These are phyloP conservation scores for Cydia pomonella DNA, from an alignment of 1,140 invertebrate species.

Conservation along the genomic window DNA sequence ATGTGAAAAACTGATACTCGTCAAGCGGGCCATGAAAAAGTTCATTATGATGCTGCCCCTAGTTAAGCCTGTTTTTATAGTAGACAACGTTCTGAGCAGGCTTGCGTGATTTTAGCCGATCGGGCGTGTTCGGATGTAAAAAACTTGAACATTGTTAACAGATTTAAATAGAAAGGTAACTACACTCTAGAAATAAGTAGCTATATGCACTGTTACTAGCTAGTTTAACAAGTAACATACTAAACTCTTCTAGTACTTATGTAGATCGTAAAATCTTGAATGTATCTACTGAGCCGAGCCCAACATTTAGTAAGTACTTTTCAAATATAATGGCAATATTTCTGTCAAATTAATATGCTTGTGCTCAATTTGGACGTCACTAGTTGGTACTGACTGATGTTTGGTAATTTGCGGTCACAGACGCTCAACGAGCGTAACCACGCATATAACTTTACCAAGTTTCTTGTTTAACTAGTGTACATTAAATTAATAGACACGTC, in stretches of 20 bases:
- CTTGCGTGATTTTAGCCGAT: neutral
- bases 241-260: neutral
- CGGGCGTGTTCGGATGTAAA: slow-evolving; percentile 8
- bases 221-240: neutral
- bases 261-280: neutral
- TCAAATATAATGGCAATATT: neutral
- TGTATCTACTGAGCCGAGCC: neutral
- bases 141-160: neutral
- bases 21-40: neutral
- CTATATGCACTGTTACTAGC: neutral
- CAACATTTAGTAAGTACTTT: neutral
- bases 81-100: neutral
- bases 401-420: slow-evolving; percentile 24
- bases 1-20: neutral
- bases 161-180: neutral
- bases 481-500: slow-evolving; percentile 9
- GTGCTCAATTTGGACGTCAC: slow-evolving; percentile 12
- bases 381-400: slow-evolving; percentile 12
- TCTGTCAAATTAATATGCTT: neutral
- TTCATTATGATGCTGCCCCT: neutral
- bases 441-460: slow-evolving; percentile 4
- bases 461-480: neutral
- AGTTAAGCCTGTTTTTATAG: neutral
- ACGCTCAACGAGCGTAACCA: slow-evolving; percentile 13
- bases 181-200: too few species aligned